phyloP scores from a whole-genome alignment of 2,888 invertebrate species.

The Scaptomyza cyrtandrae region DNA sequence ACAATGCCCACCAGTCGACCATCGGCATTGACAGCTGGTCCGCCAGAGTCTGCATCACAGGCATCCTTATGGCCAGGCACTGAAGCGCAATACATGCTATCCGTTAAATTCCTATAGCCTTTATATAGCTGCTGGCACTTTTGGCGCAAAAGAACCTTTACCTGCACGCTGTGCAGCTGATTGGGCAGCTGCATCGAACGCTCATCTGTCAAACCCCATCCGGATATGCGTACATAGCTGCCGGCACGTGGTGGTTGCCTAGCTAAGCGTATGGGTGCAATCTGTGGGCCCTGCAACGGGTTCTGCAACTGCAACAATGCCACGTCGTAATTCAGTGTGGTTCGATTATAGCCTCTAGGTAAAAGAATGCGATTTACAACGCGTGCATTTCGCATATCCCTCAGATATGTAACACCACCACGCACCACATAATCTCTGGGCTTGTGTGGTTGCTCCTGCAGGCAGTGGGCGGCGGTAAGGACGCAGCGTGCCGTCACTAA shows the following conservation, averaged over 20 bases:
- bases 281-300: slow-evolving; percentile 51
- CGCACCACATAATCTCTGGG: slow-evolving; percentile 67
- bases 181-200: slow-evolving; percentile 55
- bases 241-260: slow-evolving; percentile 43
- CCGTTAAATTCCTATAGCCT: slow-evolving; percentile 67
- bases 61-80: slow-evolving; percentile 76
- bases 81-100: slow-evolving; percentile 75
- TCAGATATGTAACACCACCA: slow-evolving; percentile 70
- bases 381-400: slow-evolving; percentile 62
- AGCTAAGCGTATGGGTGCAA: slow-evolving; percentile 57
- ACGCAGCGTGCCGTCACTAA: slow-evolving; percentile 74
- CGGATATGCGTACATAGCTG: slow-evolving; percentile 68
- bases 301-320: slow-evolving; percentile 70
- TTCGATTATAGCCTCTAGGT: slow-evolving; percentile 53
- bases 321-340: slow-evolving; percentile 73
- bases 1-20: slow-evolving; percentile 87
- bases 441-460: slow-evolving; percentile 35
- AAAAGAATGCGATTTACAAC: slow-evolving; percentile 56
- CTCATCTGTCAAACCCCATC: slow-evolving; percentile 75
- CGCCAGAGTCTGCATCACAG: slow-evolving; percentile 83
- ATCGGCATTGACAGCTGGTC: slow-evolving; percentile 74
- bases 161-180: slow-evolving; percentile 71
- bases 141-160: slow-evolving; percentile 58
- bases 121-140: slow-evolving; percentile 61
- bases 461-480: slow-evolving; percentile 81